phyloP scores from a whole-genome alignment of 2,113 vertebrate species.

The Paratilapia polleni region DNA sequence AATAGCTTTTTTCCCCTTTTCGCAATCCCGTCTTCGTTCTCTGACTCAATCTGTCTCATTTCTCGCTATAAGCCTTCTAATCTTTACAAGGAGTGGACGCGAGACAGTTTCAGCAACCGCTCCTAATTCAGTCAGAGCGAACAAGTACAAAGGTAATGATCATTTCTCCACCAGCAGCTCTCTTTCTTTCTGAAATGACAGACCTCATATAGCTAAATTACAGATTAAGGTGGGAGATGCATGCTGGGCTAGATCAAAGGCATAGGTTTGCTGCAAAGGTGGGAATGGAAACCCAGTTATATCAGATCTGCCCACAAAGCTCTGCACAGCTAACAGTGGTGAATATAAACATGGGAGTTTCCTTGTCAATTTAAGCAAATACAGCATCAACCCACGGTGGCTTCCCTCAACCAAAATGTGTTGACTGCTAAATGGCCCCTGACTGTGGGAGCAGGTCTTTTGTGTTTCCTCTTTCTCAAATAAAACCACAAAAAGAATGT shows the following conservation, averaged over 20 bases:
- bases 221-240: background rate
- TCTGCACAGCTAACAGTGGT: background rate
- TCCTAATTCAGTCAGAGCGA: background rate
- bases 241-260: background rate
- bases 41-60: background rate
- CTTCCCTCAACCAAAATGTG: background rate
- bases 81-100: conserved; percentile 18
- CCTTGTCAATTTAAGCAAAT: background rate
- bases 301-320: background rate
- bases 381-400: background rate
- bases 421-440: background rate
- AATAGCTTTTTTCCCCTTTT: background rate
- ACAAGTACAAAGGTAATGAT: background rate
- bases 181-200: background rate
- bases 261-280: background rate
- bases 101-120: background rate
- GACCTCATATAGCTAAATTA: background rate
- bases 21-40: background rate
- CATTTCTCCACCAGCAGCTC: background rate
- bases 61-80: conserved; percentile 11
- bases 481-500: background rate
- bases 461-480: background rate
- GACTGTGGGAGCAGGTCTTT: too few species aligned
- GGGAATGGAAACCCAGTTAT: background rate
- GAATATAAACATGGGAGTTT: background rate